Percentiles rank a stretch among this genome's conserved stretches.
Conservation (phyloP, 1,140 invertebrate species). For the Hypothenemus hampei region DNA sequence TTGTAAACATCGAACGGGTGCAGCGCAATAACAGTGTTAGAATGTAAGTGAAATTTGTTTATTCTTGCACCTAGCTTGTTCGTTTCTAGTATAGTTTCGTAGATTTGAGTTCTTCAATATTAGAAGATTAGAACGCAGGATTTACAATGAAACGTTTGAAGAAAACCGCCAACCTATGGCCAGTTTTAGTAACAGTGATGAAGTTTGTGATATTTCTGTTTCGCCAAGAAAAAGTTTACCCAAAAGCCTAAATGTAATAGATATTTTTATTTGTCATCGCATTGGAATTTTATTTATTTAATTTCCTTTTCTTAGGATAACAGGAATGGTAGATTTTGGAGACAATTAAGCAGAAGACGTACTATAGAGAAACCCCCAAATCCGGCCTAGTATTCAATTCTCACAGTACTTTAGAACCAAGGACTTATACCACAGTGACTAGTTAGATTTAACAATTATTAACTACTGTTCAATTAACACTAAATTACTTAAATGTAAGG, state of each 20-base stretch:
- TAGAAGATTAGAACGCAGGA: slow-evolving; percentile 44
- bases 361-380: slow-evolving; percentile 37
- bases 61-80: not conserved
- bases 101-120: slow-evolving; percentile 51
- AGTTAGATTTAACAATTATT: too few species aligned
- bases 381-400: slow-evolving; percentile 38
- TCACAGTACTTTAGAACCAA: too few species aligned
- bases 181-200: not conserved
- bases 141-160: slow-evolving; percentile 44
- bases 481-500: too few species aligned
- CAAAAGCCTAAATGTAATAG: slow-evolving; percentile 47
- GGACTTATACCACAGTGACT: too few species aligned
- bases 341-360: slow-evolving; percentile 52
- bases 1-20: slow-evolving; percentile 43
- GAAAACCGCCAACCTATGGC: slow-evolving; percentile 36
- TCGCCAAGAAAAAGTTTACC: slow-evolving; percentile 45
- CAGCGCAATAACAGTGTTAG: slow-evolving; percentile 39
- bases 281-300: not conserved
- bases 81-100: slow-evolving; percentile 6
- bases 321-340: slow-evolving; percentile 52
- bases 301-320: slow-evolving; percentile 47
- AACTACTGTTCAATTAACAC: too few species aligned
- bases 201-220: slow-evolving; percentile 17
- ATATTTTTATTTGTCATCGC: not conserved
- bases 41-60: slow-evolving; percentile 37